Conservation (phyloP, 2,113 vertebrate species). For the Edolisoma coerulescens region DNA sequence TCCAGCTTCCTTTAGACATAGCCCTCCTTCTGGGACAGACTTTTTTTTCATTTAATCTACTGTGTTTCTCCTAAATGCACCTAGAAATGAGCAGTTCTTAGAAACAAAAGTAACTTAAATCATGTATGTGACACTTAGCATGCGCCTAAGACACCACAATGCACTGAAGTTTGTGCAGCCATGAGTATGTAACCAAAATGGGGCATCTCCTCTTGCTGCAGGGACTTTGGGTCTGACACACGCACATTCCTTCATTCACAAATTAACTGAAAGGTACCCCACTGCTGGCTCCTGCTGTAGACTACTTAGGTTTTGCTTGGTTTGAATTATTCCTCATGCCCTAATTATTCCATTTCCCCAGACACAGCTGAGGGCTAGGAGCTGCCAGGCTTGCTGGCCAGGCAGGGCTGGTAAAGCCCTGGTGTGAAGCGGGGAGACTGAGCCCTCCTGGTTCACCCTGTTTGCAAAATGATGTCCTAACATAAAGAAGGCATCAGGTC, state of each 20-base stretch:
- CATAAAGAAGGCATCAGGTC: neutral
- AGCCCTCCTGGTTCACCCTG: neutral
- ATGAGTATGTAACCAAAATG: neutral
- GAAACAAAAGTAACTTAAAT: neutral
- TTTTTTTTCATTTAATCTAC: neutral
- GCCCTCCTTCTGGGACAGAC: neutral
- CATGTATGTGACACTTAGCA: neutral
- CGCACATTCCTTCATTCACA: rapidly evolving
- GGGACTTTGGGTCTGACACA: neutral
- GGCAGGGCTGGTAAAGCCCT: neutral
- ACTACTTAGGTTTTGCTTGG: neutral
- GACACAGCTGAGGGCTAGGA: neutral
- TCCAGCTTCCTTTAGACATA: neutral
- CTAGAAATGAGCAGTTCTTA: neutral
- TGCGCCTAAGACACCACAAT: neutral
- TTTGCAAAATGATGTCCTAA: rapidly evolving
- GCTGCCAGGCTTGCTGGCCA: neutral
- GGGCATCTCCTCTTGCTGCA: neutral
- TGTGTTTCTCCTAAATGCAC: neutral
- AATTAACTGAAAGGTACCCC: rapidly evolving
- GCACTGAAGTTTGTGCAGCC: neutral
- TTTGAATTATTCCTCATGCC: neutral
- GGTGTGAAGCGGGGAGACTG: neutral
- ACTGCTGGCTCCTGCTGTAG: neutral
- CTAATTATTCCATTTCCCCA: neutral